These are phyloP conservation scores for Drosophila tsacasi DNA, from an alignment of 1,140 invertebrate genomes.

Conservation along the genomic window DNA sequence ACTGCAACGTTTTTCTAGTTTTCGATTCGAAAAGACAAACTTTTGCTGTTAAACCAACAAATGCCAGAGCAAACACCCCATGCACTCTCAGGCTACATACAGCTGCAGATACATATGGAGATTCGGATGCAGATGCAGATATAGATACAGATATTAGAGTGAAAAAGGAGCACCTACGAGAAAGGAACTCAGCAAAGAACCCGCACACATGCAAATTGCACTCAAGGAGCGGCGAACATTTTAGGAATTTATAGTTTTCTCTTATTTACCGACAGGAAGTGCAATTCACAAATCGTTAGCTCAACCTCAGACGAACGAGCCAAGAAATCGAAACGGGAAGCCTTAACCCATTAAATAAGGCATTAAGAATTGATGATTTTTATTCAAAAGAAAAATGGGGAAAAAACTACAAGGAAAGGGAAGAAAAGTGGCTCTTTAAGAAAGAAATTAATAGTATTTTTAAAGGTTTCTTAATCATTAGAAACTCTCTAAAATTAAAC, in stretches of 20 bases:
- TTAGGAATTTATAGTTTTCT: constrained; percentile 76
- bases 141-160: constrained; percentile 15
- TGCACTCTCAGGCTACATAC: constrained; percentile 9
- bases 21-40: constrained; percentile 80
- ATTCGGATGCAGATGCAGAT: constrained; percentile 13
- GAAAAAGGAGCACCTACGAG: constrained; percentile 30
- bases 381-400: not conserved
- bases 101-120: constrained; percentile 29
- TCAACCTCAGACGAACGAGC: constrained; percentile 47
- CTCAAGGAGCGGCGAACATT: constrained; percentile 55
- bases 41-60: constrained; percentile 82
- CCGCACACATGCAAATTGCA: constrained; percentile 75
- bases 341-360: constrained; percentile 20
- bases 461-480: not conserved
- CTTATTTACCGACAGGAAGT: constrained; percentile 82
- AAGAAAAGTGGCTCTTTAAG: no score
- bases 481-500: not conserved
- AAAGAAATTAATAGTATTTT: no score
- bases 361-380: not conserved
- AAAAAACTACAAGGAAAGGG: not conserved
- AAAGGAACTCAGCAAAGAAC: constrained; percentile 12
- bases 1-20: constrained; percentile 78
- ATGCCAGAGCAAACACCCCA: constrained; percentile 43
- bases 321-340: constrained; percentile 49
- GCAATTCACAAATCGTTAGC: constrained; percentile 84